These are phyloP conservation scores for Thalpophila matura DNA, from an alignment of 2,888 invertebrate genomes.

Conservation along the genomic window DNA sequence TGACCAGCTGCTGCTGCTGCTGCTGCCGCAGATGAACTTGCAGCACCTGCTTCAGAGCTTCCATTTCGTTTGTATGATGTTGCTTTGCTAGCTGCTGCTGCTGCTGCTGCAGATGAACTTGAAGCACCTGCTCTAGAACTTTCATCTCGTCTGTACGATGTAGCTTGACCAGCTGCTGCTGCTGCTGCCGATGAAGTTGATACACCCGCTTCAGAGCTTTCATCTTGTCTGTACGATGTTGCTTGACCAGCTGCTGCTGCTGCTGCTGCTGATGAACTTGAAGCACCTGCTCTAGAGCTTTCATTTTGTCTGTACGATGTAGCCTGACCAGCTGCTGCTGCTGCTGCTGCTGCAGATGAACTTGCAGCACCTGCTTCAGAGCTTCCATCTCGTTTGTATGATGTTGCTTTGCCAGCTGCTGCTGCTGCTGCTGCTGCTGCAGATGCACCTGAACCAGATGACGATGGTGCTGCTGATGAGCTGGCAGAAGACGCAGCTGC, in stretches of 20 bases:
- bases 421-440: neutral
- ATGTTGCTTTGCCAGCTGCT: neutral
- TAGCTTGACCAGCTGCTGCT: constrained; percentile 1
- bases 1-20: neutral
- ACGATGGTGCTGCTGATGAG: constrained; percentile 32
- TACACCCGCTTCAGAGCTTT: constrained; percentile 15
- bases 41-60: too few relatives aligned
- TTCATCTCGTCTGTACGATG: neutral
- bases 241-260: neutral
- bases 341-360: too few relatives aligned
- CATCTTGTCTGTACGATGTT: constrained; percentile 8
- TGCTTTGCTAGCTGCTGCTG: neutral
- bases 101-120: constrained; percentile 1
- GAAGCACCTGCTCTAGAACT: neutral
- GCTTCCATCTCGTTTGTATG: neutral
- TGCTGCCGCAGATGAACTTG: too few relatives aligned
- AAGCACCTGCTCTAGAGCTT: neutral
- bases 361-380: too few relatives aligned
- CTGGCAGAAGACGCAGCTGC: constrained; percentile 5
- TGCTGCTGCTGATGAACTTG: constrained; percentile 13
- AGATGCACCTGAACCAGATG: too few relatives aligned
- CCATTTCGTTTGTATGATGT: neutral
- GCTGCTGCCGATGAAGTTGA: constrained; percentile 24
- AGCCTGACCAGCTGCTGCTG: constrained; percentile 3
- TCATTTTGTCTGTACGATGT: too few relatives aligned